These are phyloP conservation scores for Urosaurus nigricauda DNA, from an alignment of 2,797 vertebrate species.

Conservation along the genomic window DNA sequence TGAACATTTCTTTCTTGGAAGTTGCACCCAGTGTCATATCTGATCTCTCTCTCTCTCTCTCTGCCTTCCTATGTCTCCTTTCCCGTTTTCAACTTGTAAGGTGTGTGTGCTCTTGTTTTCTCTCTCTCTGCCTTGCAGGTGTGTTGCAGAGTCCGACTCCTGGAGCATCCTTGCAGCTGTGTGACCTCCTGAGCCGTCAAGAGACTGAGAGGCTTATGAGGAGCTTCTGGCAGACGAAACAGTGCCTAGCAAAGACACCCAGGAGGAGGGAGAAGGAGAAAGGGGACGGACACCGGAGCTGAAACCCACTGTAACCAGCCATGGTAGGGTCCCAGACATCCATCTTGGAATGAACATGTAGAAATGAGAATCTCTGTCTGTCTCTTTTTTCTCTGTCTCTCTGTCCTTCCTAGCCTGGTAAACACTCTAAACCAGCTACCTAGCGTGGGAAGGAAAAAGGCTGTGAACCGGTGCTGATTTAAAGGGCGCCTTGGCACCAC, in stretches of 20 bases:
- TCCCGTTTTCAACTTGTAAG: background rate
- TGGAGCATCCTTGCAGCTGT: conserved; percentile 65
- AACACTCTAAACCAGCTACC: conserved; percentile 35
- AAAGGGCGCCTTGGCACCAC: conserved; percentile 41
- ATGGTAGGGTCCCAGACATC: conserved; percentile 78
- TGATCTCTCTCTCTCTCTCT: background rate
- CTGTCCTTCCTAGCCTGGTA: conserved; percentile 2
- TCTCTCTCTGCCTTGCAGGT: conserved; percentile 67
- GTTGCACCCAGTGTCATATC: background rate
- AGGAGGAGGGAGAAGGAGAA: conserved; percentile 82
- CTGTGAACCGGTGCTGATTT: conserved; percentile 69
- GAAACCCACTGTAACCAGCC: conserved; percentile 79
- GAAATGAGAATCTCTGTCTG: too few species aligned
- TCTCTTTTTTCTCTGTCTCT: background rate
- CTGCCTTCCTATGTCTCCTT: background rate
- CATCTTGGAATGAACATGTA: conserved; percentile 30
- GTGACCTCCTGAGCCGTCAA: conserved; percentile 78
- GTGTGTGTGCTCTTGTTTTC: conserved; percentile 24
- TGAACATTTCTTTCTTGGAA: background rate
- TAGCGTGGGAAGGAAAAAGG: conserved; percentile 41
- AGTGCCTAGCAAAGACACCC: conserved; percentile 83
- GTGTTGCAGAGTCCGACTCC: conserved; percentile 69
- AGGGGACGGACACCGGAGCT: conserved; percentile 77
- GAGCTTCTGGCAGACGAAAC: conserved; percentile 83
- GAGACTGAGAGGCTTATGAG: conserved; percentile 87